A percentile compares a stretch with the other conserved stretches of the same genome.
Evolutionary conservation across 2,113 vertebrate genomes (phyloP).

Genomic region (Nannobrachium achirus): DNA sequence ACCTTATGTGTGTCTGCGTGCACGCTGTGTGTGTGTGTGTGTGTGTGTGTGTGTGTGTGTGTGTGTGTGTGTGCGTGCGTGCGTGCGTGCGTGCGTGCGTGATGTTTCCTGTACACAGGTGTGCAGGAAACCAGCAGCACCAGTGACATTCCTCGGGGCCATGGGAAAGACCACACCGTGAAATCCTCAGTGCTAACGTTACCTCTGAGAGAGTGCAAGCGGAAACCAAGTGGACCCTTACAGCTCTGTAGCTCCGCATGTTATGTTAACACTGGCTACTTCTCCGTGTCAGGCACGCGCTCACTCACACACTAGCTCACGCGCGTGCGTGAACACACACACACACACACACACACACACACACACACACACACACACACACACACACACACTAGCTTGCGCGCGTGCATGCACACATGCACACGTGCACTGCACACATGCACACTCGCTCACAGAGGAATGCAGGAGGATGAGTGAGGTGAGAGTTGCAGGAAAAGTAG

Average conservation of each 20-base stretch:
- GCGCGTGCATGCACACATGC: too few relatives aligned
- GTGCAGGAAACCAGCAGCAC: constrained; percentile 1
- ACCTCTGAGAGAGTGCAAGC: too few relatives aligned
- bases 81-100: not conserved
- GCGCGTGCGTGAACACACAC: not conserved
- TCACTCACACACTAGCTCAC: too few relatives aligned
- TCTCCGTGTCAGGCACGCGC: too few relatives aligned
- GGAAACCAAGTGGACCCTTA: too few relatives aligned
- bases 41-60: constrained; percentile 3
- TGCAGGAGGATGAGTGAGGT: not conserved
- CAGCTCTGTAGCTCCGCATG: too few relatives aligned
- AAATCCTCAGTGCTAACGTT: too few relatives aligned
- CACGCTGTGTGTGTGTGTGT: not conserved
- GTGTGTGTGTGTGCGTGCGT: constrained; percentile 2
- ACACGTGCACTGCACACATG: not conserved
- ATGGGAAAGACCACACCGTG: not conserved
- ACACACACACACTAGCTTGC: too few relatives aligned
- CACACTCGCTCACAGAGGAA: not conserved
- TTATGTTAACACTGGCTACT: too few relatives aligned
- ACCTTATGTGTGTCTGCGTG: not conserved
- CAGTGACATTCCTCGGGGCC: constrained; percentile 7
- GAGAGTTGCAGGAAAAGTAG: too few relatives aligned
- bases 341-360: not conserved
- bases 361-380: constrained; percentile 3
- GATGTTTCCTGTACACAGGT: not conserved